Evolutionary conservation across 2,113 vertebrate genomes (phyloP).

Genomic region (Lucifuga dentata): DNA sequence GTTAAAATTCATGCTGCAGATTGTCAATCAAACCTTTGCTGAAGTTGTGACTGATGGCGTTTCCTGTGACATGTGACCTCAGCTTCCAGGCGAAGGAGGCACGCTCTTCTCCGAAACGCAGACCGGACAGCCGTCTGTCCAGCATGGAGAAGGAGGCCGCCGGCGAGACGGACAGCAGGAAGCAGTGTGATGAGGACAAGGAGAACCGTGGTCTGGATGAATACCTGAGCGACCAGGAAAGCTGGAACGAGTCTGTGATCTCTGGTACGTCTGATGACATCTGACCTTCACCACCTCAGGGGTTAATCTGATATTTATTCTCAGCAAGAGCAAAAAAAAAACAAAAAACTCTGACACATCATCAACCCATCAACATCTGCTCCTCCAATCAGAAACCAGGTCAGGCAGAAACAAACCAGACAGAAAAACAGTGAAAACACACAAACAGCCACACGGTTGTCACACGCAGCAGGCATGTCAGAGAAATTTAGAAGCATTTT

Average conservation of each 20-base stretch:
- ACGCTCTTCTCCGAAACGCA: conserved; percentile 90
- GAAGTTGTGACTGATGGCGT: conserved; percentile 14
- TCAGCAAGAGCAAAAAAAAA: too few relatives aligned
- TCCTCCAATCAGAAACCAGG: too few relatives aligned
- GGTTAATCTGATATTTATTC: too few relatives aligned
- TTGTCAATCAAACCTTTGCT: background rate
- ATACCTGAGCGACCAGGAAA: conserved; percentile 90
- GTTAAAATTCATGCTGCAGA: too few relatives aligned
- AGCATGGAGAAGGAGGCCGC: conserved; percentile 85
- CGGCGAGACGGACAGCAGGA: conserved; percentile 83
- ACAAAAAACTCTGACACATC: too few relatives aligned
- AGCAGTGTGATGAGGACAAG: conserved; percentile 94
- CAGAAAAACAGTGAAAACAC: too few relatives aligned
- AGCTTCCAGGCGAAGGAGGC: conserved; percentile 91
- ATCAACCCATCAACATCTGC: too few relatives aligned
- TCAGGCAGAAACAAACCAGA: too few relatives aligned
- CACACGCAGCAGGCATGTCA: too few relatives aligned
- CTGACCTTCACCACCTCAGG: too few relatives aligned
- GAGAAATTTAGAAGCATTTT: too few relatives aligned
- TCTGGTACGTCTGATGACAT: conserved; percentile 85
- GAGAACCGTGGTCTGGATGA: conserved; percentile 91
- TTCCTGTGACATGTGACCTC: conserved; percentile 26
- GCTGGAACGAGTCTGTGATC: conserved; percentile 93
- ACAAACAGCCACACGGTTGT: too few relatives aligned
- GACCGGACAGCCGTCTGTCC: conserved; percentile 86